phyloP scores from a whole-genome alignment of 2,113 vertebrate genomes.

The Ochotona curzoniae region DNA sequence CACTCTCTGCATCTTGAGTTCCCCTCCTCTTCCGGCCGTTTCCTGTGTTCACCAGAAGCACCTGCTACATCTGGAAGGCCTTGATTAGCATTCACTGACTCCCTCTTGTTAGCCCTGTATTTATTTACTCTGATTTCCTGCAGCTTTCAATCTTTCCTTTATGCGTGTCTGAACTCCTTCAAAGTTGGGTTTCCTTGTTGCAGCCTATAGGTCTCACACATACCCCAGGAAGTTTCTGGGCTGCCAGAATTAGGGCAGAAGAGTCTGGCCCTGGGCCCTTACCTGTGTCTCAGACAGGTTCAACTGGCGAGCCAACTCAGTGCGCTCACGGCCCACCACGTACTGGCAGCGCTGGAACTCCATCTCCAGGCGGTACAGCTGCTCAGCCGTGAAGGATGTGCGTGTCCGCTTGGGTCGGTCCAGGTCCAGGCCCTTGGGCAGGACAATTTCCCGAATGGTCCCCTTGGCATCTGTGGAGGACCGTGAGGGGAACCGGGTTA shows the following conservation, averaged over 20 bases:
- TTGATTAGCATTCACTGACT: neutral
- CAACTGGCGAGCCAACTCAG: conserved; percentile 94
- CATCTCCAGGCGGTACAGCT: conserved; percentile 96
- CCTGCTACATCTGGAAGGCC: neutral
- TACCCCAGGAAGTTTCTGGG: neutral
- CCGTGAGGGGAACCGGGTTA: neutral
- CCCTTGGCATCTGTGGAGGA: conserved; percentile 94
- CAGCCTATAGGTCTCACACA: neutral
- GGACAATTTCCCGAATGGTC: conserved; percentile 97
- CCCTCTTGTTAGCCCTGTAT: neutral
- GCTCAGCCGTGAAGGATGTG: conserved; percentile 97
- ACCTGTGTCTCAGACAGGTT: conserved; percentile 98
- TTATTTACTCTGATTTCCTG: neutral
- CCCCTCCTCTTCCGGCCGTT: neutral
- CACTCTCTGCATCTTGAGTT: neutral
- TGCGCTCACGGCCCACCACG: conserved; percentile 95
- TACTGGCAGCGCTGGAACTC: conserved; percentile 99
- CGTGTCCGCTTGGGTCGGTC: conserved; percentile 97
- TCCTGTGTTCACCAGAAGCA: neutral
- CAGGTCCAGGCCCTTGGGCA: conserved; percentile 96
- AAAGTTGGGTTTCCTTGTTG: neutral
- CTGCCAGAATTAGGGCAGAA: neutral
- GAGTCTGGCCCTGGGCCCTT: neutral
- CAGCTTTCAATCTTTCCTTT: neutral
- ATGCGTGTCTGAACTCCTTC: neutral